Base-by-base conservation (phyloP, 2,797 vertebrate species). In the Pipistrellus pipistrellus region DNA sequence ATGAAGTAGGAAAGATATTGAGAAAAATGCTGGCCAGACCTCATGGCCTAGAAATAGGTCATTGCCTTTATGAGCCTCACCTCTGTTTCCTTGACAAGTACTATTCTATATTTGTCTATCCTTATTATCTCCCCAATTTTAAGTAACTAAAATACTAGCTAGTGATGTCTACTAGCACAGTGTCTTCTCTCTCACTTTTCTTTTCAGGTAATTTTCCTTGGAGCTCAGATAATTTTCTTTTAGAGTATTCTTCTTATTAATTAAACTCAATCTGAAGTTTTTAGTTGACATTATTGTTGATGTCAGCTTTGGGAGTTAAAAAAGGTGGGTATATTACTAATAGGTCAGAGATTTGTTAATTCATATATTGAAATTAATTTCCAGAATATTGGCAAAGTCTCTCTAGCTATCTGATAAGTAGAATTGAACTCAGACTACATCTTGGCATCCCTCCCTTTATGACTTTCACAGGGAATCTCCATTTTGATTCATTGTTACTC, bases 401-500 rank as follows among this genome's bases (percentile, higher is more conserved):
- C 12, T 68, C 4, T 69, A 17, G 46, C 25, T 77, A 8, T 18
- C 38, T 66, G 38, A 4, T 21, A 77, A 83, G n/a, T 35, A 64
- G 48, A 87, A 57, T 73, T 13, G 35, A 68, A 68, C 21, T 62
- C 12, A 68, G 20, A 68, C 38, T 82, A 53, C 41, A 32, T 44
- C 57, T 68, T 57, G 32, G 20, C 8, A 44, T 57, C 23, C 51
- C 27, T 73, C 7, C 35, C 8, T 77, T 32, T 46, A 17, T 66
- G 46, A 10, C 10, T 76, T 72, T 57, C 10, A 41, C 3, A 41
- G 21, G 5, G 18, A 55, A 64, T 83, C 35, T 73, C 13, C 46
- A 14, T 72, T 93, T 91, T 64, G 41, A 81, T 18, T 73, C 44
- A 41, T 44, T 44, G 18, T 72, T 82, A 96, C 97, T 97, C 46